Evolutionary conservation across 1,140 invertebrate genomes (phyloP), one percentile per base, ranked within the genome.

Genomic region (Gryon sp.): DNA sequence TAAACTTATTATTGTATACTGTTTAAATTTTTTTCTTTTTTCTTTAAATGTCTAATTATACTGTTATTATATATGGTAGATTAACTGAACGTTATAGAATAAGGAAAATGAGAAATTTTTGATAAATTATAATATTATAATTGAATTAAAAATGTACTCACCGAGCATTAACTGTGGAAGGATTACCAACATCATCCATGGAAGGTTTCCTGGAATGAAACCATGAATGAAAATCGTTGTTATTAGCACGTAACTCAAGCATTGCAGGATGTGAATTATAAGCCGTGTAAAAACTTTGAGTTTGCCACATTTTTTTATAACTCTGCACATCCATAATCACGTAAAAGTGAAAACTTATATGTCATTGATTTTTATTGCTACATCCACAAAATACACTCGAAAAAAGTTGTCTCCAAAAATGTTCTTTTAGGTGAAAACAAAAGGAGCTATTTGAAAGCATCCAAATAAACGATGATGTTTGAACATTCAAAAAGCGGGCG

Each of bases 201-300:
- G 92, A 90, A 66, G 92, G 92, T 87, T 94, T 94, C 90, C 93
- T 94, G 90, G 82, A 93, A 93, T 87, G 89, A 91, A 90, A 90
- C 84, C 87, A 89, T 80, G 85, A 83, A 86, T 89, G 85, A 83
- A 87, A 84, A 84, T 89, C 83, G 83, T 89, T 89, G 87, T 82
- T 87, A 79, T 81, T 87, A 50, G 83, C 76, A 43, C 82, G 82
- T 28, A 88, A 81, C 50, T 87, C 84, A 80, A 87, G 85, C 73
- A 86, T 86, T 76, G 89, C 86, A 70, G 86, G 88, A 80, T 85
- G 82, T 48, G 66, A 26, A 46, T 79, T 65, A 60, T 76, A 76
- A 55, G 63, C 14, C 50, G 77, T 62, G 79, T 81, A 82, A 38
- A 86, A 70, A 63, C 78, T 81, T 14, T 83, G 60, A 30, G 84